A percentile compares a stretch with the other conserved stretches of the same genome.
These are phyloP conservation scores for Heliothis virescens DNA, from an alignment of 1,140 invertebrate species.

Conservation along the genomic window DNA sequence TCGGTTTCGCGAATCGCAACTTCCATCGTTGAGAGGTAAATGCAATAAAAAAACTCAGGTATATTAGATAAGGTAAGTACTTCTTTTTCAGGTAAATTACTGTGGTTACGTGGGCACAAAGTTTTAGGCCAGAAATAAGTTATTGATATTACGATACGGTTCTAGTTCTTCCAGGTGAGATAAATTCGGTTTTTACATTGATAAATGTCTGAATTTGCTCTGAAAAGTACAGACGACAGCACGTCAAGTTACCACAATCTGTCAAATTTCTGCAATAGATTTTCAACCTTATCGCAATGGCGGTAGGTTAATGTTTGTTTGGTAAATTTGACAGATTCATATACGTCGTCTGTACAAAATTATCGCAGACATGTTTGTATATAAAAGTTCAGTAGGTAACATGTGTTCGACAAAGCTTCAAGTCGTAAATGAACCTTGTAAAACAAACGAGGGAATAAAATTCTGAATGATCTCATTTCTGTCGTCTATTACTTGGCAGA, in stretches of 20 bases:
- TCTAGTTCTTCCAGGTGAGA: too few relatives aligned
- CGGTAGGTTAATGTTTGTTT: too few relatives aligned
- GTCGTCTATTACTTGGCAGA: neutral
- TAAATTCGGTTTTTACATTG: too few relatives aligned
- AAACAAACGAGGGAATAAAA: slow-evolving; percentile 21
- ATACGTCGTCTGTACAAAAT: too few relatives aligned
- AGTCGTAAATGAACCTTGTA: slow-evolving; percentile 2
- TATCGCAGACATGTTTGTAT: neutral
- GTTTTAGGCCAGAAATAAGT: neutral
- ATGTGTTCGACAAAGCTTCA: neutral
- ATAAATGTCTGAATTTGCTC: too few relatives aligned
- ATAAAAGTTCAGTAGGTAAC: neutral
- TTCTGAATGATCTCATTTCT: neutral
- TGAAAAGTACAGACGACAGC: too few relatives aligned
- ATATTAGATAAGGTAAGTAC: neutral
- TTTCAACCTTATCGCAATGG: too few relatives aligned
- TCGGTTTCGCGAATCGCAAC: neutral
- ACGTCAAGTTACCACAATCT: too few relatives aligned
- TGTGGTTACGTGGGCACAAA: neutral
- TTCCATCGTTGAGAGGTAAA: neutral
- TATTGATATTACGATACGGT: too few relatives aligned
- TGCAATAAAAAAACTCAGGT: neutral
- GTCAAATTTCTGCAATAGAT: too few relatives aligned
- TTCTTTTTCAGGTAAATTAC: neutral
- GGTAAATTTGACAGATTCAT: too few relatives aligned